phyloP scores from a whole-genome alignment of 1,140 invertebrate genomes.

The Agrilus planipennis region DNA sequence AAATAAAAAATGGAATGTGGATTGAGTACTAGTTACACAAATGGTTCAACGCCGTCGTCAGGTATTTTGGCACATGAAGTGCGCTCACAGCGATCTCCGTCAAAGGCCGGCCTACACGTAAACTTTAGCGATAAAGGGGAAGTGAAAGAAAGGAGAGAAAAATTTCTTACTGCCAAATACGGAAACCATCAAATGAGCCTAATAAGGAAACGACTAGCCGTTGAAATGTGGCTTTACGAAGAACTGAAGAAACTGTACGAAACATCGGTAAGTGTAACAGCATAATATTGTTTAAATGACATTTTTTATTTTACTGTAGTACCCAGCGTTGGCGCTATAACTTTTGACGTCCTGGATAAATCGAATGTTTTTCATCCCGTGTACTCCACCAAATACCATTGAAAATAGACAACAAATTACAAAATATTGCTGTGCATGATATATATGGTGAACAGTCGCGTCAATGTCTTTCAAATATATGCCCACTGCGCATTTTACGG shows the following conservation, averaged over 20 bases:
- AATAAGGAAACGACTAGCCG: constrained; percentile 84
- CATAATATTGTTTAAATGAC: too few relatives aligned
- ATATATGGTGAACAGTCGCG: too few relatives aligned
- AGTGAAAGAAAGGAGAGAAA: constrained; percentile 76
- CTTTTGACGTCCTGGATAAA: too few relatives aligned
- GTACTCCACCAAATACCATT: too few relatives aligned
- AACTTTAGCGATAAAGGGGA: constrained; percentile 77
- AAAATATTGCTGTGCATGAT: too few relatives aligned
- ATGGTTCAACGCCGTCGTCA: constrained; percentile 19
- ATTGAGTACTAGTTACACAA: constrained; percentile 33
- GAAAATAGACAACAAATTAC: too few relatives aligned
- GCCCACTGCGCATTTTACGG: too few relatives aligned
- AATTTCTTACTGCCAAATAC: constrained; percentile 93
- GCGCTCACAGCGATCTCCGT: constrained; percentile 56
- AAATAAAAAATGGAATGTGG: constrained; percentile 35
- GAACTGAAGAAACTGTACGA: constrained; percentile 81
- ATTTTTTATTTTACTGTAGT: too few relatives aligned
- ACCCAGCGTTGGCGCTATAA: too few relatives aligned
- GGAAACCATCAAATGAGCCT: constrained; percentile 94
- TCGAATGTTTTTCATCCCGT: too few relatives aligned
- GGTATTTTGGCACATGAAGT: constrained; percentile 35
- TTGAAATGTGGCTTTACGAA: constrained; percentile 97
- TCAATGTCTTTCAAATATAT: too few relatives aligned
- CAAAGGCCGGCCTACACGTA: constrained; percentile 69
- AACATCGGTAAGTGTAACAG: constrained; percentile 18